Evolutionary conservation across 2,888 invertebrate genomes (phyloP).

Genomic region (Euphydryas editha): DNA sequence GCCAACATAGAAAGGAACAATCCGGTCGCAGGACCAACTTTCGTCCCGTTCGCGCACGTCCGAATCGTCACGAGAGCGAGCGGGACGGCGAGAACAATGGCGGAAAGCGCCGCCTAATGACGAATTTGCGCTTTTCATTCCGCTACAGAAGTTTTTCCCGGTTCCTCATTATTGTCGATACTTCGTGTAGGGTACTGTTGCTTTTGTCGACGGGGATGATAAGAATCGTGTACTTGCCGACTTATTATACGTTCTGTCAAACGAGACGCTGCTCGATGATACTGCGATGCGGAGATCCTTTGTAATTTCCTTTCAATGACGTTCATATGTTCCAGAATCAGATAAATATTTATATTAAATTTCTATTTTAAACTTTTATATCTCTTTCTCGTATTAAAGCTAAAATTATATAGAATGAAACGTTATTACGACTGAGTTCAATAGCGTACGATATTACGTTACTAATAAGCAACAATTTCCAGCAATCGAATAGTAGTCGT

Average conservation of each 20-base stretch:
- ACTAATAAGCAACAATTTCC: neutral
- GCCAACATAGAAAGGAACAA: slow-evolving; percentile 84
- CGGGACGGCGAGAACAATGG: slow-evolving; percentile 73
- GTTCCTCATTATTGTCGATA: slow-evolving; percentile 82
- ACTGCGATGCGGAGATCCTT: slow-evolving; percentile 34
- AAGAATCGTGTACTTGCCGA: slow-evolving; percentile 66
- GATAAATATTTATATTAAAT: slow-evolving; percentile 9
- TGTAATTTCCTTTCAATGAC: slow-evolving; percentile 39
- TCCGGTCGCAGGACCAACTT: slow-evolving; percentile 77
- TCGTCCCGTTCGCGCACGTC: slow-evolving; percentile 62
- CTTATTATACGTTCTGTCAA: slow-evolving; percentile 44
- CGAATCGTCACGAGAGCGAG: slow-evolving; percentile 49
- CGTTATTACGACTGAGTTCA: neutral
- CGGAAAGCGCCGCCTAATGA: slow-evolving; percentile 83
- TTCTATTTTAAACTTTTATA: slow-evolving; percentile 5
- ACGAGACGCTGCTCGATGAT: slow-evolving; percentile 31
- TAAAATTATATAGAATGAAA: neutral
- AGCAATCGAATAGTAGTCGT: neutral
- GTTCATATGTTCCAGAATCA: slow-evolving; percentile 11
- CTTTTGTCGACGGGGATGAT: slow-evolving; percentile 71
- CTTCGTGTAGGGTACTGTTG: slow-evolving; percentile 74
- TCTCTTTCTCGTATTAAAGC: neutral
- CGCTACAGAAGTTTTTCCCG: slow-evolving; percentile 84
- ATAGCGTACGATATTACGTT: neutral
- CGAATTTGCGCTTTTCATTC: slow-evolving; percentile 84